A percentile compares a stretch with the other conserved stretches of the same genome.
phyloP scores from a whole-genome alignment of 2,888 invertebrate genomes.

The Chaetogeoica ovagalla region DNA sequence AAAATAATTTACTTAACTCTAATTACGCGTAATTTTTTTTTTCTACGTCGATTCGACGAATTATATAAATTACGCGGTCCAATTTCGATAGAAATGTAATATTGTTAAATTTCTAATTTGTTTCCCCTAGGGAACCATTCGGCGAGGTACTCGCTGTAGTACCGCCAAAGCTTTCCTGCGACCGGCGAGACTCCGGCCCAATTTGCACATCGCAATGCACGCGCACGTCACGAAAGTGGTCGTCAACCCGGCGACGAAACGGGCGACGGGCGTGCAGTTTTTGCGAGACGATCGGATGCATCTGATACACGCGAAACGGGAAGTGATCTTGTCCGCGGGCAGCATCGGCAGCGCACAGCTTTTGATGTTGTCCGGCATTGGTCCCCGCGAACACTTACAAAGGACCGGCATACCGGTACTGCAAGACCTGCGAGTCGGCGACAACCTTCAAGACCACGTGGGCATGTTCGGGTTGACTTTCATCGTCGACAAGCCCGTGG shows the following conservation, averaged over 20 bases:
- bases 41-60: too few relatives aligned
- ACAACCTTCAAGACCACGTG: constrained; percentile 86
- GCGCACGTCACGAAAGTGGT: constrained; percentile 76
- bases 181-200: constrained; percentile 74
- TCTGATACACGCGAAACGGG: constrained; percentile 59
- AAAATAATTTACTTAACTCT: too few relatives aligned
- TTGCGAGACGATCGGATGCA: constrained; percentile 72
- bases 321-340: constrained; percentile 82
- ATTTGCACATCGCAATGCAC: constrained; percentile 80
- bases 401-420: constrained; percentile 74
- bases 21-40: too few relatives aligned
- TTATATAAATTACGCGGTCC: too few relatives aligned
- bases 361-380: constrained; percentile 86
- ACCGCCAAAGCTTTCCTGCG: constrained; percentile 85
- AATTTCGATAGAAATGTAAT: neutral
- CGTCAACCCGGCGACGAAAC: constrained; percentile 74
- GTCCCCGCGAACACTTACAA: constrained; percentile 71
- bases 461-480: constrained; percentile 78
- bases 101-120: neutral
- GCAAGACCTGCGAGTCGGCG: constrained; percentile 71
- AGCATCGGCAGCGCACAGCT: constrained; percentile 90
- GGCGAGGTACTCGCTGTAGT: constrained; percentile 79
- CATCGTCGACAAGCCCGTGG: constrained; percentile 78
- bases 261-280: constrained; percentile 80
- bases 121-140: constrained; percentile 67